Base-by-base conservation (phyloP, 2,888 invertebrate species). In the Gisinianus flammeolus region DNA sequence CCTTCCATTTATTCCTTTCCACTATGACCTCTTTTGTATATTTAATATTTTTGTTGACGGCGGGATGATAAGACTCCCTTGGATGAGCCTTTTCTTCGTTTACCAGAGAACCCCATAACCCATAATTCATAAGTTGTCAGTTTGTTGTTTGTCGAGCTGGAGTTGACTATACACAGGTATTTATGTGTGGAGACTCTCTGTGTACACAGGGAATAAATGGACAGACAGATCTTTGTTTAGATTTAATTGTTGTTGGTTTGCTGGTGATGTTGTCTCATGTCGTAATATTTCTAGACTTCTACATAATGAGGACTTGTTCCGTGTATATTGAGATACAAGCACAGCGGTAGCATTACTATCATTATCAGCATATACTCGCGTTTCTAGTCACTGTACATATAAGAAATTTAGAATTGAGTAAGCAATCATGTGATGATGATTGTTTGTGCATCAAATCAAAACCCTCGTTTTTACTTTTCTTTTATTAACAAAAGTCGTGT, bases 71-170 rank as follows among this genome's bases (percentile, higher is more conserved):
- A 62, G 73, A 73, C 73, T 73, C 73, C 73, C 62, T 16, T 3
- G 16, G 24, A 56, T 56, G 56, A 56, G 54, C 35, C 30, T 68
- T 66, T 30, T 31, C 62, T 68, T 44, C 24, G 16, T 10, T 44
- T 16, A 10, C 8, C 44, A 44, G 44, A 44, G 44, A 44, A 16
- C 6, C 44, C 6, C 8, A 16, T 16, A 6, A 6, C 26, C 19
- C 52, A 28, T 71, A 71, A 71, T 56, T 71, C 71, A 71, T 71
- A 54, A 52, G 54, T 24, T 54, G 71, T 71, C 71, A 71, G 5
- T 22, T 52, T 16, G 35, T 64, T 67, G 33, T 31, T 31, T 67
- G 66, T 66, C 4, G 26, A n/a, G 6, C 16, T 64, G 26, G 26
- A 24, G 62, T 64, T 5, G 12, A 22, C 19, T 12, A 24, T 6